phyloP scores from a whole-genome alignment of 2,888 invertebrate genomes.

The Mesorhabditis belari region DNA sequence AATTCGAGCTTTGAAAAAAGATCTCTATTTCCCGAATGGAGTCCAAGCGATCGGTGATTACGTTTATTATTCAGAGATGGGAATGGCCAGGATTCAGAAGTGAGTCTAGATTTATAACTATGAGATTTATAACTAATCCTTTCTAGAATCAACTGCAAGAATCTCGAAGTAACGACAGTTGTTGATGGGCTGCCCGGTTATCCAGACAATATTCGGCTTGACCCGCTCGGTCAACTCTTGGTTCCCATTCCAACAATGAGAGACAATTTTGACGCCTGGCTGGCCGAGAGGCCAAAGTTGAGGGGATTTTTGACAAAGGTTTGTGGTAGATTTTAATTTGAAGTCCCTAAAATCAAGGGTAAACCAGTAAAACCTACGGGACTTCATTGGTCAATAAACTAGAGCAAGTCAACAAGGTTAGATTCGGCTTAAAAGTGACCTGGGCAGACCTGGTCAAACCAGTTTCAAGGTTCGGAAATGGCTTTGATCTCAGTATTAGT shows the following conservation, averaged over 20 bases:
- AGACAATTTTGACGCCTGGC: constrained; percentile 6
- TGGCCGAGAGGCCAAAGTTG: constrained; percentile 13
- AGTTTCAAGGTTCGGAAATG: too few species aligned
- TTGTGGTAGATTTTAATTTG: too few species aligned
- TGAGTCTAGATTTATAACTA: too few species aligned
- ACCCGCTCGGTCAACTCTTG: constrained; percentile 10
- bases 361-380: too few species aligned
- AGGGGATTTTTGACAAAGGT: constrained; percentile 27
- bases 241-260: constrained; percentile 1
- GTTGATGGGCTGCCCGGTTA: constrained; percentile 33
- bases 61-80: constrained; percentile 30
- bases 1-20: constrained; percentile 16
- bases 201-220: constrained; percentile 31
- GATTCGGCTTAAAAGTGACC: too few species aligned
- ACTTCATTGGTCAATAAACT: too few species aligned
- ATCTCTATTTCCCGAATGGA: constrained; percentile 35
- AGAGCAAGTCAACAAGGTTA: too few species aligned
- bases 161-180: constrained; percentile 6
- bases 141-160: not conserved
- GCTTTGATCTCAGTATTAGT: too few species aligned
- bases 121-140: too few species aligned
- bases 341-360: too few species aligned
- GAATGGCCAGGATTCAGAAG: constrained; percentile 22
- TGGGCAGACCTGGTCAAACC: too few species aligned
- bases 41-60: constrained; percentile 18